Percentiles rank a stretch among this genome's conserved stretches.
These are phyloP conservation scores for Pyrocoelia pectoralis DNA, from an alignment of 2,888 invertebrate species.

Conservation along the genomic window DNA sequence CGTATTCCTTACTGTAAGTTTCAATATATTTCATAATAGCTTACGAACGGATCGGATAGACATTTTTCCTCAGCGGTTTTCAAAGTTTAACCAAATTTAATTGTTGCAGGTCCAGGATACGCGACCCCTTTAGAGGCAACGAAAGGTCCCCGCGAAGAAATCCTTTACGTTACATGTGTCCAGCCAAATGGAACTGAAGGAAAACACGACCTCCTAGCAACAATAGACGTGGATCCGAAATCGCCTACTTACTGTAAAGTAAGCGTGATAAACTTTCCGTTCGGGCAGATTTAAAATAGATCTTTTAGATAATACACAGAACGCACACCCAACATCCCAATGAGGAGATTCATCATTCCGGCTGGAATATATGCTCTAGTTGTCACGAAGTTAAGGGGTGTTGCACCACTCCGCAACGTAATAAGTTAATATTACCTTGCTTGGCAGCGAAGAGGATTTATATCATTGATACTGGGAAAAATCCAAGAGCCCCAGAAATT, in stretches of 20 bases:
- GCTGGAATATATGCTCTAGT: constrained; percentile 97
- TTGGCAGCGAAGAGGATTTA: constrained; percentile 85
- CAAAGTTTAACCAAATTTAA: too few species aligned
- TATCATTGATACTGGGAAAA: constrained; percentile 78
- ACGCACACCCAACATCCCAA: constrained; percentile 77
- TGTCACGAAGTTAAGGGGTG: constrained; percentile 68
- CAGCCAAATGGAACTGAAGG: constrained; percentile 71
- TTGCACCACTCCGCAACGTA: constrained; percentile 64
- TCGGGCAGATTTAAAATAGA: too few species aligned
- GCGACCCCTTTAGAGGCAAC: constrained; percentile 84
- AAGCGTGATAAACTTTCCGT: constrained; percentile 25
- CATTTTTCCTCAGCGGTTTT: too few species aligned
- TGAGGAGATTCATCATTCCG: constrained; percentile 94
- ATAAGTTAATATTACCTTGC: constrained; percentile 84
- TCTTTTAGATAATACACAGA: constrained; percentile 91
- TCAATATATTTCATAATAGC: too few species aligned
- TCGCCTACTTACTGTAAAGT: constrained; percentile 88
- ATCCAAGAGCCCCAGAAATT: constrained; percentile 76
- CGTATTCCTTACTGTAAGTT: too few species aligned
- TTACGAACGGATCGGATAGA: too few species aligned
- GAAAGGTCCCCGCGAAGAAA: constrained; percentile 82
- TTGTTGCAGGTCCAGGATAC: constrained; percentile 73
- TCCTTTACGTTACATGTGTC: constrained; percentile 90
- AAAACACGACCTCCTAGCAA: constrained; percentile 88
- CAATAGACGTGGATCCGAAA: constrained; percentile 89